Percentiles rank a stretch among this genome's conserved stretches.
These are phyloP conservation scores for Listrodromus nycthemerus DNA, from an alignment of 2,888 invertebrate species.

Conservation along the genomic window DNA sequence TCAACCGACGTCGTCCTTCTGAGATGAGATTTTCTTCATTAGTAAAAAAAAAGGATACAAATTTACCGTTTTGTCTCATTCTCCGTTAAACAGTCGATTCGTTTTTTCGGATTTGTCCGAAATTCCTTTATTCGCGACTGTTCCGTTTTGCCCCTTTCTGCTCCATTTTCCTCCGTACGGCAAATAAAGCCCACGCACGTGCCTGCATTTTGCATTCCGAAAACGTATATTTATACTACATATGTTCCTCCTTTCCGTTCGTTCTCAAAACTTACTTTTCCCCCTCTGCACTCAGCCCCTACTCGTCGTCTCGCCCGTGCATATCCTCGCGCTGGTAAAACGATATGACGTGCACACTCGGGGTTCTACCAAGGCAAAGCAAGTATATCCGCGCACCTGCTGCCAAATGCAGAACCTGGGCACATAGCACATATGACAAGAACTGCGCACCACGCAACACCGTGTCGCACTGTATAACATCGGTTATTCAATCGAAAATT, in stretches of 20 bases:
- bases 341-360: conserved; percentile 21
- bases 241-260: not conserved
- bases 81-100: not conserved
- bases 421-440: not conserved
- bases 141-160: not conserved
- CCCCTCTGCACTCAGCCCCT: not conserved
- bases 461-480: not conserved
- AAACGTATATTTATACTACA: not conserved
- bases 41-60: too few relatives aligned
- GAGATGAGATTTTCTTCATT: too few relatives aligned
- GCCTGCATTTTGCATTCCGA: not conserved
- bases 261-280: conserved; percentile 1
- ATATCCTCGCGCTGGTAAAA: conserved; percentile 6
- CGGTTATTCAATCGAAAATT: conserved; percentile 13
- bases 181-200: not conserved
- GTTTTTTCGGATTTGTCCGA: not conserved
- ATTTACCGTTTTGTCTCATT: not conserved
- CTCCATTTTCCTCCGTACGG: not conserved
- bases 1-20: too few relatives aligned
- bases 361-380: not conserved
- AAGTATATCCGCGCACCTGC: conserved; percentile 10
- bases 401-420: not conserved
- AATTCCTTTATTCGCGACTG: not conserved
- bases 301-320: conserved; percentile 6
- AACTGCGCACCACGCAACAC: not conserved